Conservation (phyloP, 1,140 invertebrate genomes). For the Drosophila carrolli region DNA sequence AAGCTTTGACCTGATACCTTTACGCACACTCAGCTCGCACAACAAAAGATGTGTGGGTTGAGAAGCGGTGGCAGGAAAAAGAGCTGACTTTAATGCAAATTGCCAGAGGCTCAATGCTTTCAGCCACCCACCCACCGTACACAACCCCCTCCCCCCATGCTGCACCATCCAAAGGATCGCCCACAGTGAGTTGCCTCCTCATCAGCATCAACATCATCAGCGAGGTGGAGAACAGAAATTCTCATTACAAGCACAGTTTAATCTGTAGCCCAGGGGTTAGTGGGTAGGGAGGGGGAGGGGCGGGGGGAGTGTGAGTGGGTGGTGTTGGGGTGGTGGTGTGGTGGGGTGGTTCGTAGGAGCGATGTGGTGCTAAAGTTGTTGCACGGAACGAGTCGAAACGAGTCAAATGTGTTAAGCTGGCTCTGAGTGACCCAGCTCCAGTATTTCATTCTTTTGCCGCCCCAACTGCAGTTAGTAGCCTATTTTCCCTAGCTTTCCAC, state of each 20-base stretch:
- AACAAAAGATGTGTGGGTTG: conserved; percentile 17
- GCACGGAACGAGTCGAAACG: conserved; percentile 15
- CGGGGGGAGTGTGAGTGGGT: neutral
- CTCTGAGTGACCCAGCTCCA: conserved; percentile 25
- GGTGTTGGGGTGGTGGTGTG: neutral
- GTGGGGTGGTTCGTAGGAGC: neutral
- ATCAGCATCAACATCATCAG: conserved; percentile 26
- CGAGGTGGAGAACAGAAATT: conserved; percentile 58
- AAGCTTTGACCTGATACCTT: conserved; percentile 32
- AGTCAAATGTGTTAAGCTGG: conserved; percentile 68
- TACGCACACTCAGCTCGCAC: conserved; percentile 24
- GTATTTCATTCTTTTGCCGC: conserved; percentile 17
- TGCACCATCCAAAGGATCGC: conserved; percentile 8
- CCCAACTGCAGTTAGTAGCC: conserved; percentile 33
- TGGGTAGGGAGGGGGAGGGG: neutral
- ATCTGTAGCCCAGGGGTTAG: conserved; percentile 51
- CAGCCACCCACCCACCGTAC: conserved; percentile 5
- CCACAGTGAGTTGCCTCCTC: conserved; percentile 25
- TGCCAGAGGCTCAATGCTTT: conserved; percentile 56
- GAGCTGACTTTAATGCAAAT: conserved; percentile 75
- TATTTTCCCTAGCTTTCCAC: neutral
- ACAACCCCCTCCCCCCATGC: conserved; percentile 2
- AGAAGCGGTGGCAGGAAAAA: conserved; percentile 43
- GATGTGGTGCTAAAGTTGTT: neutral
- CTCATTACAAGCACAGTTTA: conserved; percentile 80